Evolutionary conservation across 2,113 vertebrate species (phyloP), one percentile per base, ranked within the genome.

Genomic region (Ophthalmolycus amberensis): DNA sequence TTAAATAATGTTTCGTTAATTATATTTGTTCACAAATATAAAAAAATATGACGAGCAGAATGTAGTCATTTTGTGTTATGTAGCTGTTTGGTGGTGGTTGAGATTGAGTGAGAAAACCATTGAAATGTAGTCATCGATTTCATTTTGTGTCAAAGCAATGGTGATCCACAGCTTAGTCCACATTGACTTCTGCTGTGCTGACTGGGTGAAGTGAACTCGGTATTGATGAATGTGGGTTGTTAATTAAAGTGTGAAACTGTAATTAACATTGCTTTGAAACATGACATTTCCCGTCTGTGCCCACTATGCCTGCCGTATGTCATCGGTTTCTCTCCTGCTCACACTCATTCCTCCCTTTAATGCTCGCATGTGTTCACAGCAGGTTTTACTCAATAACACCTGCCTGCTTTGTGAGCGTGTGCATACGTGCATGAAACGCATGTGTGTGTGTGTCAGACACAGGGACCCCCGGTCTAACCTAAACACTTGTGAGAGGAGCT

Each of bases 401-500:
- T 92, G 84, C 80, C 83, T 68, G 71, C 50, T 81, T 85, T 83
- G 78, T 64, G 34, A 71, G 69, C 2, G 40, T 46, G 74, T 69
- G 76, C 56, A 59, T 27, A 15, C 40, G 58, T 20, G 22, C 18
- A 11, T 37, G 32, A 16, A 16, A 16, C 50, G 40, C 38, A 14
- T 71, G 54, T 70, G 38, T 71, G 14, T 48, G 68, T 71, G 70
- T 72, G 64, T 79, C 40, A 66, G 71, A 70, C 48, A 37, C 5
- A 59, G 73, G 63, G 71, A 86, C 62, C 69, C 72, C 50, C 50
- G 38, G 77, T 89, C 72, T 58, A 91, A 94, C 77, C 80, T 91
- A 94, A 95, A 93, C 92, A 93, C 84, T 91, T 80, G 78, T 62
- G 82, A 93, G 92, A 90, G 75, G 44, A 85, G 85, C 88, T 93